Base-by-base conservation (phyloP, 2,888 invertebrate species). In the Lycaena phlaeas region DNA sequence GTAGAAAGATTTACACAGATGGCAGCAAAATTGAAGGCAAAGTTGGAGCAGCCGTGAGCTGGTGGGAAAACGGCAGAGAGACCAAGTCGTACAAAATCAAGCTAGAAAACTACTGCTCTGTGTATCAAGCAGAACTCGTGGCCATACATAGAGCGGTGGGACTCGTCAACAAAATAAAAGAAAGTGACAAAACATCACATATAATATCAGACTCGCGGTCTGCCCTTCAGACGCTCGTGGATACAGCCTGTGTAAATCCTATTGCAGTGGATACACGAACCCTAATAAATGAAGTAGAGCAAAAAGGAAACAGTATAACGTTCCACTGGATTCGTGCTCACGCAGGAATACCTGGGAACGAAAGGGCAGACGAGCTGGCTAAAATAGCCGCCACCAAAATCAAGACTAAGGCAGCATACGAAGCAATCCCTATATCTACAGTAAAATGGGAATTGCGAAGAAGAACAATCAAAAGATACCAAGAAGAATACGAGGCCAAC, bases 101-200 rank as follows among this genome's bases (percentile, higher is more conserved):
- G 11, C 22, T 41, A 1, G 30, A 10, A 1, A 4, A 11, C 2
- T 36, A 29, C 22, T 45, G 41, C 31, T 18, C 39, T 4, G 45
- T 45, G 7, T 45, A 26, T 14, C 45, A 42, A 9, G 42, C 42
- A 3, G 42, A 45, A 10, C 15, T 45, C n/a, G n/a, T 38, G 2
- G 45, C 40, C 0, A 10, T 45, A 1, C 3, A 7, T 1, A n/a
- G 26, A n/a, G 42, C 38, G 1, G 9, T 26, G 1, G 14, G 17
- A 18, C 2, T 17, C 1, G 10, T 2, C 1, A 25, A 17, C 3
- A 36, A 17, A 2, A n/a, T 1, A 7, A 27, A 3, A 1, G 3
- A 18, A 6, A 4, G 7, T n/a, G n/a, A n/a, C n/a, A n/a, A n/a
- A n/a, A n/a, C 1, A 11, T 18, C 9, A 9, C n/a, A 11, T 1